Evolutionary conservation across 2,113 vertebrate genomes (phyloP), one percentile per base, ranked within the genome.

Genomic region (Pygoscelis adeliae): DNA sequence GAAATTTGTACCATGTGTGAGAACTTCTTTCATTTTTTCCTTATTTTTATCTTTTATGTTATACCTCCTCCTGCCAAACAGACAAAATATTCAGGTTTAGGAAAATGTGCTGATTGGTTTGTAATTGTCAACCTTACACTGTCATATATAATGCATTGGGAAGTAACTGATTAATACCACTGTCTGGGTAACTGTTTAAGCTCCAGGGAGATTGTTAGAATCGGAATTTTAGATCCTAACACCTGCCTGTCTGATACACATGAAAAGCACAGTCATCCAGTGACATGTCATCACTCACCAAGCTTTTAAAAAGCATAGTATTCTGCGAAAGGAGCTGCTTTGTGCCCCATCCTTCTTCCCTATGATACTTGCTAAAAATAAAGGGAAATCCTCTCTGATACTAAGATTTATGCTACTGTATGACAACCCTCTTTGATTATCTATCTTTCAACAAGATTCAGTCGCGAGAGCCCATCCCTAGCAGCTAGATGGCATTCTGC

Each of bases 371-470:
- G 77, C 52, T 73, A 82, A 95, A 97, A 97, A 80, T 71, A 94
- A 86, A 65, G 77, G 46, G 42, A 93, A 83, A 65, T 77, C 19
- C 25, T 93, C 55, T 73, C 34, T 82, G 66, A 71, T 88, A 40
- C n/a, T 56, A 84, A 94, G 72, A 70, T 96, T 87, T 95, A 62
- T 95, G 55, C n/a, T 56, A 36, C 34, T 15, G 36, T 87, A 87
- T 70, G 70, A 74, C 78, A 93, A 15, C 20, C 32, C 10, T 93
- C 77, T 97, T 76, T 90, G 84, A 79, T 95, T 87, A 77, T 83
- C 73, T 95, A 77, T 83, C 73, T 95, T 95, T 96, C 36, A 82
- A 55, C 50, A 93, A 91, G 86, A 95, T 93, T 79, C 81, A 85
- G 58, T 83, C 65, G 36, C 1, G 1, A 72, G 83, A 73, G 15